A percentile compares a stretch with the other conserved stretches of the same genome.
Evolutionary conservation across 2,113 vertebrate species (phyloP).

Genomic region (Sebastes fasciatus): DNA sequence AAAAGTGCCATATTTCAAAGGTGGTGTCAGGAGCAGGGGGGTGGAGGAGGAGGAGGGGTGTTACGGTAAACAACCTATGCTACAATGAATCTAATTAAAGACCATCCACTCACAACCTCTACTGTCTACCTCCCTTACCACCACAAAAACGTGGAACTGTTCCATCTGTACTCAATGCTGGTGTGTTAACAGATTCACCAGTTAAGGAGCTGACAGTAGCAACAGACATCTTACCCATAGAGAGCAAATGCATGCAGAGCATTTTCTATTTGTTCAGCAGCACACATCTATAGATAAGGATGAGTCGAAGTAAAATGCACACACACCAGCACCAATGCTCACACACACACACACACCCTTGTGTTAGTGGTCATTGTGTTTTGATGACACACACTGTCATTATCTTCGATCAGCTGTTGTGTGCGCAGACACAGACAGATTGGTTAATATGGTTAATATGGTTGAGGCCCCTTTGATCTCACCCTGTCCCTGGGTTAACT

Average conservation of each 20-base stretch:
- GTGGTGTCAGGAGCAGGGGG: conserved; percentile 82
- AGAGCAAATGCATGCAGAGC: neutral
- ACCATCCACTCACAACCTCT: conserved; percentile 63
- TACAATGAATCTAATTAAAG: conserved; percentile 82
- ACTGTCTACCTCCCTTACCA: conserved; percentile 37
- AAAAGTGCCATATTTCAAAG: conserved; percentile 91
- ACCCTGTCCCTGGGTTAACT: conserved; percentile 81
- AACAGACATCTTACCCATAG: conserved; percentile 25
- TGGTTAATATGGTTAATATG: conserved; percentile 86
- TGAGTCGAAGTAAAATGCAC: conserved; percentile 18
- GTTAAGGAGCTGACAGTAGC: conserved; percentile 41
- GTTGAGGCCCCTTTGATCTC: conserved; percentile 72
- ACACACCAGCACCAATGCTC: neutral
- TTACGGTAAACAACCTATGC: conserved; percentile 87
- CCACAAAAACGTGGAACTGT: conserved; percentile 29
- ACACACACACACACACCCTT: neutral
- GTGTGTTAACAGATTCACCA: conserved; percentile 49
- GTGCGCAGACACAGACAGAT: conserved; percentile 81
- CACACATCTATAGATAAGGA: conserved; percentile 15
- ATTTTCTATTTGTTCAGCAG: conserved; percentile 13
- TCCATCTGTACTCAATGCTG: conserved; percentile 46
- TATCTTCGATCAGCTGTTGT: conserved; percentile 74
- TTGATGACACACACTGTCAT: conserved; percentile 64
- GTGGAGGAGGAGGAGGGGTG: conserved; percentile 12
- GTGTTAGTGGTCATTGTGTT: conserved; percentile 44